Evolutionary conservation across 1,140 invertebrate species (phyloP), one percentile per base, ranked within the genome.

Genomic region (Archegozetes longisetosus): DNA sequence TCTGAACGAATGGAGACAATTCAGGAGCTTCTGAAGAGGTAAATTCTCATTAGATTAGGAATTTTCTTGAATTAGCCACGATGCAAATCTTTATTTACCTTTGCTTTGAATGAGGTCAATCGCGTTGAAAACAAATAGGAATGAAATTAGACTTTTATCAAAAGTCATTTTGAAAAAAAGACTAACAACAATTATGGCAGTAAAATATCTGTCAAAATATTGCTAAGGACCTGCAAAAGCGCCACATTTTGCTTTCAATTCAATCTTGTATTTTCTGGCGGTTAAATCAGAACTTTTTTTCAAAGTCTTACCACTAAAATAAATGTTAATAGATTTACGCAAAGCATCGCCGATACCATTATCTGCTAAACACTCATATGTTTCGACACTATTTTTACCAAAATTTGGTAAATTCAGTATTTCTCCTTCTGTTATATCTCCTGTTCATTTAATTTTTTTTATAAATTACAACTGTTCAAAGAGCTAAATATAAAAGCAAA

Each of bases 281-380:
- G n/a, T n/a, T n/a, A n/a, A n/a, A n/a, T n/a, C n/a, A n/a, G n/a
- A n/a, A n/a, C n/a, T n/a, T n/a, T n/a, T n/a, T n/a, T n/a, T n/a
- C n/a, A 26, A 54, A 54, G 9, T 9, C 60, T 58, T 53, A 61
- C 60, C 60, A 25, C 32, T 57, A 22, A 61, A 55, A 20, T 23
- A 58, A 20, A 61, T 28, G 24, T 60, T 61, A n/a, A 64, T 61
- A 1, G 20, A 58, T 22, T 61, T 64, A 2, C 27, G 27, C 17
- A 64, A 25, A 32, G 63, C 17, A 9, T 40, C 56, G 25, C 63
- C 63, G 25, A 61, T 58, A 0, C 51, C 53, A 53, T 64, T 64
- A 24, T 61, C 47, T 20, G 60, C 63, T 17, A 32, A 2, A n/a
- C 63, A 64, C 46, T 55, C 52, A 22, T 62, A 63, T 22, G 46